These are phyloP conservation scores for Dusona sp. DNA, from an alignment of 2,888 invertebrate genomes.

Conservation along the genomic window DNA sequence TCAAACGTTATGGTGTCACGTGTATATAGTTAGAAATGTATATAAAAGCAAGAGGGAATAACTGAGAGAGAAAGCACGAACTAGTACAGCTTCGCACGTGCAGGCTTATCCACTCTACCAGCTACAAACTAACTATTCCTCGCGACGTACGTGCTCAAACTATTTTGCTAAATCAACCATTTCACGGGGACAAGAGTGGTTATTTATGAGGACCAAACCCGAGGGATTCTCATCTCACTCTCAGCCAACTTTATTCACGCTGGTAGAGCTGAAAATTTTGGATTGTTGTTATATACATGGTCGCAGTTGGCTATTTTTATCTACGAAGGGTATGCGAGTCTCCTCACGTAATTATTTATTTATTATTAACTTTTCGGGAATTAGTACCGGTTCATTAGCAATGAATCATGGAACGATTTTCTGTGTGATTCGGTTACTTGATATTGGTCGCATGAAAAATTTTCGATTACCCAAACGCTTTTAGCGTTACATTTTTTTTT, in stretches of 20 bases:
- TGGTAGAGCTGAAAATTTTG: constrained; percentile 35
- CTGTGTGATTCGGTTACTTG: neutral
- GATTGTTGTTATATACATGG: constrained; percentile 16
- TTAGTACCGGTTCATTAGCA: neutral
- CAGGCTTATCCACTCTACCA: constrained; percentile 66
- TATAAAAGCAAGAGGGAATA: neutral
- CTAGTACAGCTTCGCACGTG: constrained; percentile 65
- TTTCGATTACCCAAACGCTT: neutral
- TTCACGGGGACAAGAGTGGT: constrained; percentile 59
- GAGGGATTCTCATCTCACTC: constrained; percentile 12
- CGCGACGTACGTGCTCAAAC: constrained; percentile 66
- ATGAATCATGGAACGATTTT: neutral
- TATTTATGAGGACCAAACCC: constrained; percentile 61
- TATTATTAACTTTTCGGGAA: constrained; percentile 1
- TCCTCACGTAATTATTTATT: neutral
- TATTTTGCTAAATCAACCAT: constrained; percentile 70
- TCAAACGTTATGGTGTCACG: constrained; percentile 60
- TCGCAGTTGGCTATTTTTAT: neutral
- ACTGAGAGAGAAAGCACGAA: constrained; percentile 54
- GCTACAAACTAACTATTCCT: constrained; percentile 58
- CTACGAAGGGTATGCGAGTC: neutral
- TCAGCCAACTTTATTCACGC: constrained; percentile 14
- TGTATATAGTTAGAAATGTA: constrained; percentile 3
- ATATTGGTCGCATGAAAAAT: neutral
- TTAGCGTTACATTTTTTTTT: neutral